A percentile compares a stretch with the other conserved stretches of the same genome.
phyloP scores from a whole-genome alignment of 2,888 invertebrate species.

The Nomada flava region DNA sequence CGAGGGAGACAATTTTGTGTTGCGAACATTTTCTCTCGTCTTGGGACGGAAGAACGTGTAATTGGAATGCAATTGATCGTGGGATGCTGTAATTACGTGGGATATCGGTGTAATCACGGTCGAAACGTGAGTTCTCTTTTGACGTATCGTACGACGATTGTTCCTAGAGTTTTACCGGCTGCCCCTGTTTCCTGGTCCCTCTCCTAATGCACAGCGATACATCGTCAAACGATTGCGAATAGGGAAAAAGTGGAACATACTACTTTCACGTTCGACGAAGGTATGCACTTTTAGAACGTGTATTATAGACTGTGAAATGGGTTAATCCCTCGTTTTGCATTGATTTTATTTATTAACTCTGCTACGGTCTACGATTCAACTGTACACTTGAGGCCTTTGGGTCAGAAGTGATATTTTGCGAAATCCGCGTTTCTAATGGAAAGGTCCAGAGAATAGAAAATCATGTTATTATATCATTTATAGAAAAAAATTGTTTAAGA shows the following conservation, averaged over 20 bases:
- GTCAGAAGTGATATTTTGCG: no score
- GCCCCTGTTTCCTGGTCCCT: slow-evolving; percentile 8
- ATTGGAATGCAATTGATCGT: slow-evolving; percentile 54
- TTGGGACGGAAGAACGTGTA: background rate
- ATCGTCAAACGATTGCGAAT: slow-evolving; percentile 44
- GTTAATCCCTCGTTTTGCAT: slow-evolving; percentile 18
- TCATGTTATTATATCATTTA: no score
- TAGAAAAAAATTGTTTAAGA: no score
- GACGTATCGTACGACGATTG: background rate
- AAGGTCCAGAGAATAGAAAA: no score
- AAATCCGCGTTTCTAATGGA: no score
- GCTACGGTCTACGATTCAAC: no score
- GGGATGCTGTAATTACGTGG: slow-evolving; percentile 33
- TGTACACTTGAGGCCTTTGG: no score
- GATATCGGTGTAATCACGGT: slow-evolving; percentile 33
- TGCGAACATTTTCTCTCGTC: slow-evolving; percentile 14
- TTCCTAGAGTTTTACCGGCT: slow-evolving; percentile 9
- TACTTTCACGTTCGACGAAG: slow-evolving; percentile 57
- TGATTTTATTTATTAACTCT: slow-evolving; percentile 7
- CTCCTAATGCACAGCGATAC: slow-evolving; percentile 24
- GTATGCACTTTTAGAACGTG: slow-evolving; percentile 45
- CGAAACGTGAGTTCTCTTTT: slow-evolving; percentile 7
- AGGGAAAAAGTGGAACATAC: slow-evolving; percentile 59
- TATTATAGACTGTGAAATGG: slow-evolving; percentile 28
- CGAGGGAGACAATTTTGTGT: slow-evolving; percentile 29